Base-by-base conservation (phyloP, 1,140 invertebrate species). In the Drosophila subobscura region DNA sequence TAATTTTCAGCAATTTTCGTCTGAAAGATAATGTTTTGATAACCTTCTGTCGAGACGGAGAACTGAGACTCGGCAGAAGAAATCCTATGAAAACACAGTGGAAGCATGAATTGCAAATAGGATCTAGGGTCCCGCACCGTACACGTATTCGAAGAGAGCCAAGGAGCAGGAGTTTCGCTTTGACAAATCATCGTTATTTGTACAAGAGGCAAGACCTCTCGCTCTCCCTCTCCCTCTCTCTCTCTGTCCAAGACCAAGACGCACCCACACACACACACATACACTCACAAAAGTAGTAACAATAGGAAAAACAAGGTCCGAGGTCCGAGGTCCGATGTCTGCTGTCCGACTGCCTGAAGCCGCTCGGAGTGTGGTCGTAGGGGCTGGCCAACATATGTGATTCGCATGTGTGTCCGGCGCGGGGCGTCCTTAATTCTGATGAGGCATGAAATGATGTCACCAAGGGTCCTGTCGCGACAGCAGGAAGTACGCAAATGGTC, bases 371-470 rank as follows among this genome's bases (percentile, higher is more conserved):
- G 52, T 58, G 56, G 56, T 41, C 49, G 60, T 29, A 45, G 37
- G 41, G 60, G 64, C 74, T 88, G 83, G 79, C 14, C 84, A 79
- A 88, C 83, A 88, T 61, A 52, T 88, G 83, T 83, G 83, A 83
- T 88, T 88, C 83, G 83, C 83, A 88, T 88, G 84, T 88, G 80
- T 70, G 65, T 70, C 40, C 51, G 27, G 22, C 52, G 52, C 64
- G 41, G 68, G 81, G 73, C 61, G 81, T 86, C 81, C 49, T 76
- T 83, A 88, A 83, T 88, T 77, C 52, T 83, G 74, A 90, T 90
- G 88, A 90, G 79, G 63, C 88, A 90, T 90, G 88, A 90, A 90
- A 90, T 90, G 88, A 90, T 90, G 88, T 90, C 88, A 90, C 83
- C 77, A 72, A 79, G 50, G 70, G 54, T 64, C 71, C 58, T 63